Conservation (phyloP, 2,888 invertebrate genomes). For the Drosophila neutralis region DNA sequence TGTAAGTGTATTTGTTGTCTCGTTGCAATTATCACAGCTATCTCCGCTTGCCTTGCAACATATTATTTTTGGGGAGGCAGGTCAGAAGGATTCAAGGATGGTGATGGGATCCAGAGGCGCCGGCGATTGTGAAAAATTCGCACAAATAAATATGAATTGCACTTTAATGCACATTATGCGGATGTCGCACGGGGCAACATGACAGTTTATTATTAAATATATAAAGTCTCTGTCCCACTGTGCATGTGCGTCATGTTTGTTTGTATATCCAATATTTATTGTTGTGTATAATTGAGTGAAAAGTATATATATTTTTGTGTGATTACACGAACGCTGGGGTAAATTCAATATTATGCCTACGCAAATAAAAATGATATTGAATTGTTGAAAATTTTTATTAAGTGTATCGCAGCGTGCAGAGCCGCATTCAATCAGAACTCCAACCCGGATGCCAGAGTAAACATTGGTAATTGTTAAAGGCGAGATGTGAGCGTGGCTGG, state of each 20-base stretch:
- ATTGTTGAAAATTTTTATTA: constrained; percentile 72
- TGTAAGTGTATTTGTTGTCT: constrained; percentile 25
- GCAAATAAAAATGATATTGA: constrained; percentile 79
- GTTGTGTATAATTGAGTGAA: constrained; percentile 80
- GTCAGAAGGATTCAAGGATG: constrained; percentile 19
- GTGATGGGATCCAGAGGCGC: constrained; percentile 9
- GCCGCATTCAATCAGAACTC: constrained; percentile 48
- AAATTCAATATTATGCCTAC: constrained; percentile 71
- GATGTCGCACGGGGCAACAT: constrained; percentile 10
- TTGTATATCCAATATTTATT: constrained; percentile 73
- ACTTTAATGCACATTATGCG: constrained; percentile 77
- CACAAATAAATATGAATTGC: constrained; percentile 80
- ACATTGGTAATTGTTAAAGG: constrained; percentile 63
- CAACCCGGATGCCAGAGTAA: constrained; percentile 55
- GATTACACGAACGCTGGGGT: constrained; percentile 55
- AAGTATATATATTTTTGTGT: constrained; percentile 75
- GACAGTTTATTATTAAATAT: constrained; percentile 75
- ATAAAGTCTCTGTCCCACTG: constrained; percentile 64
- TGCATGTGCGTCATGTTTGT: constrained; percentile 66
- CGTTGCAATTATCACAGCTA: not conserved
- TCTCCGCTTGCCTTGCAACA: constrained; percentile 5
- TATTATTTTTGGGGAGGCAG: constrained; percentile 18
- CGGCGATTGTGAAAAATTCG: constrained; percentile 70
- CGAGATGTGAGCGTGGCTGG: constrained; percentile 17
- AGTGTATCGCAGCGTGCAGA: constrained; percentile 36